Evolutionary conservation across 2,113 vertebrate genomes (phyloP).

Genomic region (Sturnus vulgaris): DNA sequence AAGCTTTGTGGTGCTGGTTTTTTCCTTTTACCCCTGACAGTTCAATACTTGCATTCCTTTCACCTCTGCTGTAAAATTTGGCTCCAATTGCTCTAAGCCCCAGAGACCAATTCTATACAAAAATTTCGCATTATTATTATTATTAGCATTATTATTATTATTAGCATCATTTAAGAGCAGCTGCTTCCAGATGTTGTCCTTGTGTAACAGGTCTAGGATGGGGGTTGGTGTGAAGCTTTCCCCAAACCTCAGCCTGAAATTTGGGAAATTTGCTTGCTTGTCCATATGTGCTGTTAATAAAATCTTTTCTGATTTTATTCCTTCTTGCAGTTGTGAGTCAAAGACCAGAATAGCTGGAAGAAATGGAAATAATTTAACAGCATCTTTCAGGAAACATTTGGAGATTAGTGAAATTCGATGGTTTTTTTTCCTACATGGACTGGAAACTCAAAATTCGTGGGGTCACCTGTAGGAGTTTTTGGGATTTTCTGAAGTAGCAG

Average conservation of each 20-base stretch:
- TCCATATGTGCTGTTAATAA: neutral
- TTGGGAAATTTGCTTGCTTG: neutral
- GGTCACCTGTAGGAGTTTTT: neutral
- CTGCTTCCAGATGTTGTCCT: neutral
- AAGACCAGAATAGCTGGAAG: neutral
- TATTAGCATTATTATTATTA: neutral
- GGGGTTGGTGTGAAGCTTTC: neutral
- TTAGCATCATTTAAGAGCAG: neutral
- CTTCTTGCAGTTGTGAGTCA: neutral
- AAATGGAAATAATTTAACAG: neutral
- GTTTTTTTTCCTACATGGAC: neutral
- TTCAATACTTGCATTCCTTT: neutral
- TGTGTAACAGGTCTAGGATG: neutral
- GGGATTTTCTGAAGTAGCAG: neutral
- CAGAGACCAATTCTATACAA: neutral
- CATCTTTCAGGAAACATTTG: neutral
- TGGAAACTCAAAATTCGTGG: neutral
- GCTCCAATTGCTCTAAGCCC: neutral
- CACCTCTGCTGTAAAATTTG: neutral
- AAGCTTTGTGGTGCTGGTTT: neutral
- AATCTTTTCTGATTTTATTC: neutral
- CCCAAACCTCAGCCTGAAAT: neutral
- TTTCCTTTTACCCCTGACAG: neutral
- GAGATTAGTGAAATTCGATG: neutral
- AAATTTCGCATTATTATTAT: neutral